Conservation (phyloP, 2,888 invertebrate species). For the Malacosoma neustria region DNA sequence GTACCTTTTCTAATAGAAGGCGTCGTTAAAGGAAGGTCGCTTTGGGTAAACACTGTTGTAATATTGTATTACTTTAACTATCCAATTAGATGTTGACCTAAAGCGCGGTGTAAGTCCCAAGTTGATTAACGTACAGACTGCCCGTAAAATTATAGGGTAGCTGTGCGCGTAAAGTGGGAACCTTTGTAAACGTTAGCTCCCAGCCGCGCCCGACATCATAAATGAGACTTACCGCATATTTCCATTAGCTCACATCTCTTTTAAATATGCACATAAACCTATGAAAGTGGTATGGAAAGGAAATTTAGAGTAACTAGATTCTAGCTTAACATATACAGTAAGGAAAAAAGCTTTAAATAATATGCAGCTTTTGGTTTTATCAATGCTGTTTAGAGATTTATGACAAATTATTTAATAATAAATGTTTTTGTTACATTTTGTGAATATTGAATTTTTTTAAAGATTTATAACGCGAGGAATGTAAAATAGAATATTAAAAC, state of each 20-base stretch:
- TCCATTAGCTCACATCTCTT: constrained; percentile 38
- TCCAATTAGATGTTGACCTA: neutral
- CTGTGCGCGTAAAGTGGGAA: constrained; percentile 3
- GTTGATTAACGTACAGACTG: neutral
- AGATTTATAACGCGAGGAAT: too few relatives aligned
- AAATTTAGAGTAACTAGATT: too few relatives aligned
- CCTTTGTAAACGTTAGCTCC: constrained; percentile 7
- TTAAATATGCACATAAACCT: neutral
- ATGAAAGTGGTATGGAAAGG: too few relatives aligned
- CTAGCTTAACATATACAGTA: too few relatives aligned
- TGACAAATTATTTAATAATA: too few relatives aligned
- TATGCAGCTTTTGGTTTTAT: too few relatives aligned
- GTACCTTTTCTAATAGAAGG: neutral
- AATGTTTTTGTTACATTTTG: too few relatives aligned
- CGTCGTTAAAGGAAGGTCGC: neutral
- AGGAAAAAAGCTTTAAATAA: too few relatives aligned
- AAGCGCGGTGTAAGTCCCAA: neutral
- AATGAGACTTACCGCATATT: constrained; percentile 28
- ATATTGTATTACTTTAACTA: neutral
- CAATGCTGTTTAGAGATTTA: too few relatives aligned
- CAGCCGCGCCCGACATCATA: constrained; percentile 13
- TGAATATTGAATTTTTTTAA: too few relatives aligned
- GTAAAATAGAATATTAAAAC: too few relatives aligned
- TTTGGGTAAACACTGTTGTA: neutral
- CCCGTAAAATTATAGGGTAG: neutral